A percentile compares a stretch with the other conserved stretches of the same genome.
These are phyloP conservation scores for Tangara arthus DNA, from an alignment of 2,797 vertebrate species.

Conservation along the genomic window DNA sequence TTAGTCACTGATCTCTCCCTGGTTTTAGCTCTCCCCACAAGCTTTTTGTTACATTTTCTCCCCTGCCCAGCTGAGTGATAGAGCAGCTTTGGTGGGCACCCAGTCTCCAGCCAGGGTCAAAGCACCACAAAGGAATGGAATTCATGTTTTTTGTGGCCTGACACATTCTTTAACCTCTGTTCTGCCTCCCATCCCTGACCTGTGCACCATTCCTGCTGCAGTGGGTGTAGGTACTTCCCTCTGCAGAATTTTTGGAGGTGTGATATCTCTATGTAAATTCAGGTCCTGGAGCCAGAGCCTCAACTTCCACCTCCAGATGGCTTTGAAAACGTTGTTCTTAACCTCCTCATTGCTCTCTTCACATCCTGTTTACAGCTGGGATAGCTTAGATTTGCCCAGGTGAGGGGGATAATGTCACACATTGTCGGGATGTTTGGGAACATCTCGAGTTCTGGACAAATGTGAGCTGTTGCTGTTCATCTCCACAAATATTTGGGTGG, in stretches of 20 bases:
- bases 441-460: background rate
- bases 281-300: background rate
- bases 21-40: background rate
- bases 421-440: background rate
- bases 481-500: background rate
- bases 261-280: background rate
- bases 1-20: background rate
- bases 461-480: background rate
- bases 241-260: background rate
- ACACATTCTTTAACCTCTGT: background rate
- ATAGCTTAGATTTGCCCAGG: background rate
- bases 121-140: background rate
- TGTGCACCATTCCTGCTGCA: background rate
- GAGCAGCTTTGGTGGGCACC: background rate
- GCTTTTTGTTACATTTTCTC: background rate
- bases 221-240: background rate
- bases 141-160: background rate
- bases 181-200: background rate
- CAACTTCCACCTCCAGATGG: background rate
- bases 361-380: slow-evolving; percentile 4
- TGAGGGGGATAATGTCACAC: background rate
- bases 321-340: background rate
- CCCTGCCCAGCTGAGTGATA: background rate
- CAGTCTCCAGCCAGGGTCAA: background rate
- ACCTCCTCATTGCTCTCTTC: background rate